phyloP scores from a whole-genome alignment of 2,888 invertebrate species.

The Agonum fuliginosum region DNA sequence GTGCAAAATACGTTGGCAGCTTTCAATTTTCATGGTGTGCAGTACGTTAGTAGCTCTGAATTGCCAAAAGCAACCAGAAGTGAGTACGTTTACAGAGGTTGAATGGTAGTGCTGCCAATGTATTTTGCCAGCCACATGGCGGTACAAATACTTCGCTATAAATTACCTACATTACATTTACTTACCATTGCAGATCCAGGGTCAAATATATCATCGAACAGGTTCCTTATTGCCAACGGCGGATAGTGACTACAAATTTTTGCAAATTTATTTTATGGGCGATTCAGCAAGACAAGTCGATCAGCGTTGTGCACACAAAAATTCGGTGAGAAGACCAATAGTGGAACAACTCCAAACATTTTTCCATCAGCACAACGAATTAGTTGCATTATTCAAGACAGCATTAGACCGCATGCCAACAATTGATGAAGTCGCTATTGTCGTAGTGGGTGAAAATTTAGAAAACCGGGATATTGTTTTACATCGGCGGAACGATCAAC shows the following conservation, averaged over 20 bases:
- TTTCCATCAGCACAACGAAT: slow-evolving; percentile 21
- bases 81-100: too few species aligned
- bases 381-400: slow-evolving; percentile 62
- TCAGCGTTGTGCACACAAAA: slow-evolving; percentile 24
- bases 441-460: slow-evolving; percentile 67
- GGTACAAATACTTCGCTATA: too few species aligned
- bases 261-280: slow-evolving; percentile 66
- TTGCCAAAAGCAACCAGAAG: too few species aligned
- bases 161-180: too few species aligned
- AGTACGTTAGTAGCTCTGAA: too few species aligned
- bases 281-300: slow-evolving; percentile 63
- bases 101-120: too few species aligned
- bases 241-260: slow-evolving; percentile 62
- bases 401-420: slow-evolving; percentile 65
- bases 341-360: slow-evolving; percentile 11
- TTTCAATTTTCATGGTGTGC: too few species aligned
- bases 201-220: slow-evolving; percentile 61
- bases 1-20: too few species aligned
- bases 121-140: too few species aligned
- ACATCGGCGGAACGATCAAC: slow-evolving; percentile 62
- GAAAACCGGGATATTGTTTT: slow-evolving; percentile 67
- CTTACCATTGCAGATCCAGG: too few species aligned
- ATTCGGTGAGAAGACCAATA: background rate
- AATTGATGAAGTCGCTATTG: slow-evolving; percentile 68
- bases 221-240: slow-evolving; percentile 59